Evolutionary conservation across 2,113 vertebrate genomes (phyloP), one percentile per base, ranked within the genome.

Genomic region (Phylloscopus whistleri): DNA sequence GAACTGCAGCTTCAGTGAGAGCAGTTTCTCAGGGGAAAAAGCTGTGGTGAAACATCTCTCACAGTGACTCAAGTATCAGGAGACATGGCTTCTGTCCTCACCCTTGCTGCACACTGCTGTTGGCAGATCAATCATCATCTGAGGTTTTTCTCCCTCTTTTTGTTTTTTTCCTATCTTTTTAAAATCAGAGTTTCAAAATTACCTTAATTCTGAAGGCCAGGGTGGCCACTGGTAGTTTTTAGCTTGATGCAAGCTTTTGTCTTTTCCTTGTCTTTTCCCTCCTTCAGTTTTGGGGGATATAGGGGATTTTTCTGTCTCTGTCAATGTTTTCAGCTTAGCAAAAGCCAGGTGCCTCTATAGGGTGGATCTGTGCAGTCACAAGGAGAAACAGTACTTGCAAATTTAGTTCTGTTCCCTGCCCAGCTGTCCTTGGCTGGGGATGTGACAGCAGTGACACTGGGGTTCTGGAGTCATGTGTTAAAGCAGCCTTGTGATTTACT

Each of bases 381-480:
- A 78, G 22, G 55, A 84, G 55, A 72, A 27, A 55, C 35, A 20
- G 27, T 5, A 53, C 55, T 53, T 86, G 4, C 10, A 73, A n/a
- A 27, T 76, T 86, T 33, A 35, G 73, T 23, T 87, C 60, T 72
- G 56, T 64, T 74, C 52, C 24, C 33, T 78, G 31, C 62, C 37
- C 41, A 60, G 11, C 26, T 78, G 33, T 46, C 39, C 55, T 49
- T 69, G 59, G 16, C 18, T 66, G 43, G 43, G 28, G 10, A 16
- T 44, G 70, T 20, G 17, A 27, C 16, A 66, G 56, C 49, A 55
- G 60, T n/a, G 44, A 21, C 30, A 13, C 26, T 0, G 0, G 33
- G 8, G 31, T 68, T 87, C 55, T 76, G 59, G 35, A 87, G 46
- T 53, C 53, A 26, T 0, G 0, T 58, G 21, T 89, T 80, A 21